These are phyloP conservation scores for Temnothorax curvispinosus DNA, from an alignment of 1,140 invertebrate species.

Conservation along the genomic window DNA sequence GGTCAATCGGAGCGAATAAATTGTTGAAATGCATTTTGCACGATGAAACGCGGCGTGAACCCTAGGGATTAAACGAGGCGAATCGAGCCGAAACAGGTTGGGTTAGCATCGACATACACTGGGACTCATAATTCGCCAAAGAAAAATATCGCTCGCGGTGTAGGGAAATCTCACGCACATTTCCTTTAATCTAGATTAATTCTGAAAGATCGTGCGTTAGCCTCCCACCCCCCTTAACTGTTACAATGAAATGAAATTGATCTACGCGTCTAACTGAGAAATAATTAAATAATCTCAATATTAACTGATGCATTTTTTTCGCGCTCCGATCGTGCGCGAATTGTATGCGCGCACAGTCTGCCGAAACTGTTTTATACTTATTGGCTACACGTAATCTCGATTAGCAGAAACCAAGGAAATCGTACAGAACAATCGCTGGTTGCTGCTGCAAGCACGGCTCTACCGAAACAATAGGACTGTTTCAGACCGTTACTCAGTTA, in stretches of 20 bases:
- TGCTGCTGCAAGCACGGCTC: constrained; percentile 13
- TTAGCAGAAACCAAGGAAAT: constrained; percentile 55
- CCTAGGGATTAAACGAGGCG: constrained; percentile 33
- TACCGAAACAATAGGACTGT: constrained; percentile 51
- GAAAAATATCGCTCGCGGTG: not conserved
- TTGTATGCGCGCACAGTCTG: not conserved
- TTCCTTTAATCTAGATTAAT: not conserved
- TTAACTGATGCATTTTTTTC: not conserved
- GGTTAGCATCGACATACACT: not conserved
- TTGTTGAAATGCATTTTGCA: constrained; percentile 55
- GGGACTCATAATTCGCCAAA: not conserved
- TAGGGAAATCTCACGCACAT: not conserved
- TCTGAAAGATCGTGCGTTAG: not conserved
- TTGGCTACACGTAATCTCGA: constrained; percentile 53
- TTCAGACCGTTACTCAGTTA: constrained; percentile 59
- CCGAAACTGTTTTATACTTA: constrained; percentile 33
- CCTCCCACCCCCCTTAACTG: too few relatives aligned
- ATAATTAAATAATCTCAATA: not conserved
- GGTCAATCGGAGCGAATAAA: constrained; percentile 49
- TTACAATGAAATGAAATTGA: not conserved
- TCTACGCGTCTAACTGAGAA: not conserved
- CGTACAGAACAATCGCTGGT: constrained; percentile 47
- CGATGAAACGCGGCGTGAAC: constrained; percentile 29
- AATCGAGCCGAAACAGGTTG: constrained; percentile 6
- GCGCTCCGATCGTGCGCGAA: not conserved